Base-by-base conservation (phyloP, 2,888 invertebrate species). In the Pelosia muscerda region DNA sequence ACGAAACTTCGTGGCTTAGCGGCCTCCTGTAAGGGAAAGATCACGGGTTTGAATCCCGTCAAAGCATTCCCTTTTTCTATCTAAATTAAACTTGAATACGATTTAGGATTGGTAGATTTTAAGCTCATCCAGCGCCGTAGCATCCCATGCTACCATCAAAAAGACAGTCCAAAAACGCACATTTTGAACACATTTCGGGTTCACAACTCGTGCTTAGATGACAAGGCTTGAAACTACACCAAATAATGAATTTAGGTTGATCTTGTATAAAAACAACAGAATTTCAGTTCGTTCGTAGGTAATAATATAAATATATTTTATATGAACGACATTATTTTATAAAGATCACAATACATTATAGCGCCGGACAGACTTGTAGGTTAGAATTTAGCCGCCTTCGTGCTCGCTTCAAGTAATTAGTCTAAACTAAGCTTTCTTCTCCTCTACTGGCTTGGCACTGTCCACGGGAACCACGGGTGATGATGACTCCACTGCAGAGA, bases 401-500 rank as follows among this genome's bases (percentile, higher is more conserved):
- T 67, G 69, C 66, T 69, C 71, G 62, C 63, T 63, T 56, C 31
- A 63, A 19, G 55, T 61, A 59, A 64, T 66, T 54, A 73, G 75
- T 76, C 65, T 81, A 65, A 72, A 63, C 63, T 80, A 80, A 63
- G 75, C 38, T 59, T 80, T 86, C 78, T 87, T 88, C 42, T 85
- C 85, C 67, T 84, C 84, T 0, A 68, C 78, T 5, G 77, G 68
- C 11, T 77, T 71, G 0, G 75, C 81, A 2, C 66, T 65, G 9
- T 73, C 74, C 1, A 73, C 28, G 0, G 68, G 72, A 1, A 69
- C 61, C 15, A 61, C 61, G 4, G 69, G 62, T 0, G 71, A 73
- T 0, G 73, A 62, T 0, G 71, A 75, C 0, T 63, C 67, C 0
- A 66, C 69, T 0, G 68, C 75, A 2, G 75, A 63, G 4, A 65